Evolutionary conservation across 2,888 invertebrate genomes (phyloP).

Genomic region (Parnassius apollo): DNA sequence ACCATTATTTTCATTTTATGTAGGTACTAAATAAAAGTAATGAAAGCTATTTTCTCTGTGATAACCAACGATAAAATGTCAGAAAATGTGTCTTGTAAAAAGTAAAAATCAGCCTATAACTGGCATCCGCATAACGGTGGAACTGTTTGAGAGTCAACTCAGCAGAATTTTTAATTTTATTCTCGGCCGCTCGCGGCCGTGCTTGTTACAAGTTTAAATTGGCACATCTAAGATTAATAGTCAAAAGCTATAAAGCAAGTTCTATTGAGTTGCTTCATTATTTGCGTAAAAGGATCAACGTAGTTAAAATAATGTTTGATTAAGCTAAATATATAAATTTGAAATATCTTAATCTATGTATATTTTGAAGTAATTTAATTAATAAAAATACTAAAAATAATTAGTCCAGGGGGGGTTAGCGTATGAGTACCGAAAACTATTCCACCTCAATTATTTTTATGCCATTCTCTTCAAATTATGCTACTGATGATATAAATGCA

Average conservation of each 20-base stretch:
- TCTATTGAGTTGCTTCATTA: not conserved
- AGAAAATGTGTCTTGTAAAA: constrained; percentile 6
- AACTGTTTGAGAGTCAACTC: constrained; percentile 59
- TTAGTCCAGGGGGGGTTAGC: no score
- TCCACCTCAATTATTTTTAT: no score
- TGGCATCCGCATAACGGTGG: constrained; percentile 49
- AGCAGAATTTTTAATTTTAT: constrained; percentile 76
- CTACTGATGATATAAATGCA: no score
- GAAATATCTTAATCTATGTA: no score
- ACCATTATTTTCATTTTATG: no score
- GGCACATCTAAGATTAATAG: constrained; percentile 78
- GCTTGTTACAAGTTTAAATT: constrained; percentile 81
- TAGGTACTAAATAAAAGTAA: no score
- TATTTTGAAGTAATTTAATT: no score
- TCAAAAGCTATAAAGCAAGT: constrained; percentile 46
- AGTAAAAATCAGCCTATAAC: constrained; percentile 22
- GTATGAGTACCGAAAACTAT: no score
- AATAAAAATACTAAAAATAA: no score
- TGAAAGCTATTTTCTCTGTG: not conserved
- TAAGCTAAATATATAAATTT: no score
- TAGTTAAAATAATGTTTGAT: no score
- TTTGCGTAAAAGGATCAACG: not conserved
- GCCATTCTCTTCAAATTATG: no score
- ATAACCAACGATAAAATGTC: not conserved
- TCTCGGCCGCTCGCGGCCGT: constrained; percentile 75